Conservation (phyloP, 2,113 vertebrate genomes). For the Cacatua alba region DNA sequence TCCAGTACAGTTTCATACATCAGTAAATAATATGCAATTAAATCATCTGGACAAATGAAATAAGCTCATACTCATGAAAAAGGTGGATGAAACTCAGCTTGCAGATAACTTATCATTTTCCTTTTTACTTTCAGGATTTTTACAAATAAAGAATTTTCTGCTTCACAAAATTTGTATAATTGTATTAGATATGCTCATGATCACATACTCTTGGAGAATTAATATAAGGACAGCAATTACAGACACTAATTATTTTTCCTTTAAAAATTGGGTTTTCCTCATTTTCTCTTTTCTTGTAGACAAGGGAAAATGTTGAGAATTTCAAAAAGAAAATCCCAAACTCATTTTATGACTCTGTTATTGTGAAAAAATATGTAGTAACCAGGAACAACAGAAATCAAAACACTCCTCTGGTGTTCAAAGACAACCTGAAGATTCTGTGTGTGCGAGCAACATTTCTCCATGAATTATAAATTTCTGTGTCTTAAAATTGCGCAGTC, state of each 20-base stretch:
- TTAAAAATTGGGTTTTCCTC: rapidly evolving
- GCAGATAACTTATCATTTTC: not conserved
- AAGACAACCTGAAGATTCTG: not conserved
- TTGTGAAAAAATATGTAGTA: not conserved
- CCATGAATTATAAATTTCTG: not conserved
- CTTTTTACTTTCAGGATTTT: not conserved
- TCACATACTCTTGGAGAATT: not conserved
- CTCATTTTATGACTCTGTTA: not conserved
- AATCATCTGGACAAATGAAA: not conserved
- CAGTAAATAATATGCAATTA: not conserved
- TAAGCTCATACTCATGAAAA: not conserved
- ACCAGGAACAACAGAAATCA: not conserved
- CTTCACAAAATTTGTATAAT: not conserved
- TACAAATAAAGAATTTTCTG: not conserved
- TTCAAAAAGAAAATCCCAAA: not conserved
- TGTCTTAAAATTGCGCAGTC: not conserved
- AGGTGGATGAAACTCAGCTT: not conserved
- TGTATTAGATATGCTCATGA: not conserved
- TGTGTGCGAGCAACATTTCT: not conserved
- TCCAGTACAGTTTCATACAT: not conserved
- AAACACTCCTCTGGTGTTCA: not conserved
- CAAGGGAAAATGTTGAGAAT: not conserved
- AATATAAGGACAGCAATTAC: not conserved
- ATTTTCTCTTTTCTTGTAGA: not conserved
- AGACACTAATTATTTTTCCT: not conserved